Percentiles rank a stretch among this genome's conserved stretches.
phyloP scores from a whole-genome alignment of 2,888 invertebrate species.

The Chymomyza caudatula region DNA sequence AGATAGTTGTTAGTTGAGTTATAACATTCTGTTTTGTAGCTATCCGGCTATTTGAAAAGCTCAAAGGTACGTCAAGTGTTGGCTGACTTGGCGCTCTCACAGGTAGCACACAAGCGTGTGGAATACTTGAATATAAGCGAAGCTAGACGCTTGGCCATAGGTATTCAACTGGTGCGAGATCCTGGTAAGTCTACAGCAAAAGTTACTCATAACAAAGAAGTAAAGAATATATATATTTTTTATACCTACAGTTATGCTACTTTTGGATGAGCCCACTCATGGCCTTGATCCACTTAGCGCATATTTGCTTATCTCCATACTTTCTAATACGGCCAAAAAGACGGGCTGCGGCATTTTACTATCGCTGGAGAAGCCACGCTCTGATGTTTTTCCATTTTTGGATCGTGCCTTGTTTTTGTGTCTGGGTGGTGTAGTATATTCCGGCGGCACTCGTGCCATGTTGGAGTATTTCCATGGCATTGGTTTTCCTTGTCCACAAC shows the following conservation, averaged over 20 bases:
- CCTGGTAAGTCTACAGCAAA: constrained; percentile 82
- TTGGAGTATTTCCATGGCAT: constrained; percentile 96
- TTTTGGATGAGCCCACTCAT: constrained; percentile 96
- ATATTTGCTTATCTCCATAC: constrained; percentile 94
- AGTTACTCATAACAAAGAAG: background rate
- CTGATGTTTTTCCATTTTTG: constrained; percentile 96
- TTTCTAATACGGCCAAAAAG: constrained; percentile 93
- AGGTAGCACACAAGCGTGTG: constrained; percentile 90
- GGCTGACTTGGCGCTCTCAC: constrained; percentile 94
- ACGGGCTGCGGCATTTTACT: constrained; percentile 93
- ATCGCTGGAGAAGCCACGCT: constrained; percentile 94
- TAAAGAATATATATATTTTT: background rate
- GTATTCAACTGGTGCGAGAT: constrained; percentile 94
- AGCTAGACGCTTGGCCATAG: constrained; percentile 92
- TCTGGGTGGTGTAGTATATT: constrained; percentile 93
- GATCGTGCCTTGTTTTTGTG: constrained; percentile 94
- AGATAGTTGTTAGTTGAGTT: background rate
- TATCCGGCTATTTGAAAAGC: constrained; percentile 86
- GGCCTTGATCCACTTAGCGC: constrained; percentile 96
- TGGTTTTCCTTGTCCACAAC: constrained; percentile 96
- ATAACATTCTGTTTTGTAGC: constrained; percentile 77
- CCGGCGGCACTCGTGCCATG: constrained; percentile 94
- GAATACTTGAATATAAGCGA: constrained; percentile 93
- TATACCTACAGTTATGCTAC: constrained; percentile 85
- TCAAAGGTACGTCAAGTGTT: constrained; percentile 94